Percentiles rank a stretch among this genome's conserved stretches.
phyloP scores from a whole-genome alignment of 2,888 invertebrate genomes.

The Scaptomyza flava region DNA sequence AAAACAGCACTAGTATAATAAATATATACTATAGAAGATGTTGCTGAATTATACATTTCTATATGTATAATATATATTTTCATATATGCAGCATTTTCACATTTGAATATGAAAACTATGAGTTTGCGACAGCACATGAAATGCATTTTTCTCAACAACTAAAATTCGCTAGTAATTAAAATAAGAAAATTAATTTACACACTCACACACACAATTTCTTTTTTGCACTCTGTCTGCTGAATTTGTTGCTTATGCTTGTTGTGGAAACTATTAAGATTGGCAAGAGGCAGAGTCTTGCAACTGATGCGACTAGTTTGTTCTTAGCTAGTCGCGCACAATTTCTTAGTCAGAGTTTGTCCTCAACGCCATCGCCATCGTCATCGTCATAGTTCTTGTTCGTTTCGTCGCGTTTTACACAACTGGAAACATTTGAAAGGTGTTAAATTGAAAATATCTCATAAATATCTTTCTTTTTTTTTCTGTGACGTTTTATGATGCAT shows the following conservation, averaged over 20 bases:
- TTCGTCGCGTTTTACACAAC: conserved; percentile 30
- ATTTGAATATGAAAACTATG: conserved; percentile 59
- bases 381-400: conserved; percentile 28
- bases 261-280: conserved; percentile 56
- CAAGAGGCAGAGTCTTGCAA: conserved; percentile 44
- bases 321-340: conserved; percentile 54
- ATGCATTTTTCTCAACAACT: conserved; percentile 46
- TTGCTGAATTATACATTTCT: conserved; percentile 17
- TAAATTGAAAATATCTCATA: background rate
- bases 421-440: conserved; percentile 39
- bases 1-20: conserved; percentile 28
- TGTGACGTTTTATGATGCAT: conserved; percentile 58
- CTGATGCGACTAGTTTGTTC: conserved; percentile 51
- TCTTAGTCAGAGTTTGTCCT: conserved; percentile 72
- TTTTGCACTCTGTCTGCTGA: conserved; percentile 29
- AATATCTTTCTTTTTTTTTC: background rate
- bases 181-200: conserved; percentile 55
- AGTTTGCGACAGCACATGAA: conserved; percentile 50
- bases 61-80: background rate
- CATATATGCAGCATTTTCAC: too few relatives aligned
- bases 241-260: conserved; percentile 31
- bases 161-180: conserved; percentile 73
- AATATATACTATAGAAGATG: conserved; percentile 8
- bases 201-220: conserved; percentile 13
- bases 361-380: conserved; percentile 50